Evolutionary conservation across 2,888 invertebrate species (phyloP).

Genomic region (Lydus trimaculatus): DNA sequence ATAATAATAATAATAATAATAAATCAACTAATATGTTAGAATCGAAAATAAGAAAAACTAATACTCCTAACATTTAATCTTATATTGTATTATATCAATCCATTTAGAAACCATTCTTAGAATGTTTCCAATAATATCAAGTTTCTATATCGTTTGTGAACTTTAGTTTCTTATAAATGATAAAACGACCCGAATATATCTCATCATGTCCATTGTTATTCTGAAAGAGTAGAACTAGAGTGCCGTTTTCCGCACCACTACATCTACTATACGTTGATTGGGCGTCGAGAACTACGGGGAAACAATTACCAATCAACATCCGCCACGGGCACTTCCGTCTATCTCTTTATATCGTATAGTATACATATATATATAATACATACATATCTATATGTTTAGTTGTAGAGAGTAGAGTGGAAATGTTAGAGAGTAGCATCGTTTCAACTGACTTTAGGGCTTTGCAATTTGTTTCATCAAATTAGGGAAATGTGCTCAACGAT

Average conservation of each 20-base stretch:
- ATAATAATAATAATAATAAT: neutral
- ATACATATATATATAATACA: neutral
- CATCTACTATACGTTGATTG: conserved; percentile 57
- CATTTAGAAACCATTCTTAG: conserved; percentile 20
- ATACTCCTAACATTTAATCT: neutral
- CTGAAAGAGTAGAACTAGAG: conserved; percentile 54
- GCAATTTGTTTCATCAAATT: conserved; percentile 55
- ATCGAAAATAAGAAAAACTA: neutral
- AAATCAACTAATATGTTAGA: neutral
- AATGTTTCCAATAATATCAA: conserved; percentile 23
- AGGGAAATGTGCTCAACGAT: conserved; percentile 53
- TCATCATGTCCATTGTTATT: conserved; percentile 56
- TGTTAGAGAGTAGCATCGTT: conserved; percentile 27
- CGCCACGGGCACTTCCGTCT: conserved; percentile 43
- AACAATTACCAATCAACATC: conserved; percentile 56
- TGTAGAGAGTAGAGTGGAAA: conserved; percentile 19
- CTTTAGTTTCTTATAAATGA: neutral
- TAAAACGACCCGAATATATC: conserved; percentile 8
- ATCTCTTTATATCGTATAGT: neutral
- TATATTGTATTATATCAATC: conserved; percentile 11
- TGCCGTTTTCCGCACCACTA: conserved; percentile 60
- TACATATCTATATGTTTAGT: neutral
- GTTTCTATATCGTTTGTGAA: conserved; percentile 14
- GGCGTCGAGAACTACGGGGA: conserved; percentile 55
- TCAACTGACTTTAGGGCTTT: conserved; percentile 33